Evolutionary conservation across 2,888 invertebrate genomes (phyloP).

Genomic region (Graphium colonna): DNA sequence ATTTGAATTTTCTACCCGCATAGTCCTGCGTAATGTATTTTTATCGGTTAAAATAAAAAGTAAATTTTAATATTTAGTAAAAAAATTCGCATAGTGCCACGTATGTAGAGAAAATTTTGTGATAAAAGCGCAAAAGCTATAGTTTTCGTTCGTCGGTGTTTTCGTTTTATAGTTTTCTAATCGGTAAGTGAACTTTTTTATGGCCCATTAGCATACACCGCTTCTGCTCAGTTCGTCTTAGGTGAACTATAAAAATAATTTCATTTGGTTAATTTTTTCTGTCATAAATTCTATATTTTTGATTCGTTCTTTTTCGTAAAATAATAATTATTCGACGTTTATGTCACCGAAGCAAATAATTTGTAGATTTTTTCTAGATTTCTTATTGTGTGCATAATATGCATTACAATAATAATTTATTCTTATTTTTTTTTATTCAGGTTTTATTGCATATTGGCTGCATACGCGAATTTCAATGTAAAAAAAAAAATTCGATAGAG

Average conservation of each 20-base stretch:
- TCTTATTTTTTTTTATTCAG: too few relatives aligned
- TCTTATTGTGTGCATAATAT: too few relatives aligned
- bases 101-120: conserved; percentile 56
- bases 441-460: too few relatives aligned
- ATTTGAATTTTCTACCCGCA: conserved; percentile 71
- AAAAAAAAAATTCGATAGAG: too few relatives aligned
- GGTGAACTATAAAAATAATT: conserved; percentile 52
- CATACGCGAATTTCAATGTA: too few relatives aligned
- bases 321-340: too few relatives aligned
- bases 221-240: conserved; percentile 39
- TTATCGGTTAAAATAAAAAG: conserved; percentile 48
- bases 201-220: conserved; percentile 34
- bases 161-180: conserved; percentile 33
- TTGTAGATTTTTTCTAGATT: too few relatives aligned
- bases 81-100: conserved; percentile 40
- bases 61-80: conserved; percentile 37
- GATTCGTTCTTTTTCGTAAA: too few relatives aligned
- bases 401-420: too few relatives aligned
- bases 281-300: conserved; percentile 1
- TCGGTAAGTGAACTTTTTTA: conserved; percentile 48
- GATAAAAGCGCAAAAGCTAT: conserved; percentile 44
- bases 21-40: conserved; percentile 53
- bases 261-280: conserved; percentile 20
- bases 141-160: conserved; percentile 20
- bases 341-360: too few relatives aligned